Percentiles rank a stretch among this genome's conserved stretches.
phyloP scores from a whole-genome alignment of 2,113 vertebrate genomes.

The Chaenogobius annularis region DNA sequence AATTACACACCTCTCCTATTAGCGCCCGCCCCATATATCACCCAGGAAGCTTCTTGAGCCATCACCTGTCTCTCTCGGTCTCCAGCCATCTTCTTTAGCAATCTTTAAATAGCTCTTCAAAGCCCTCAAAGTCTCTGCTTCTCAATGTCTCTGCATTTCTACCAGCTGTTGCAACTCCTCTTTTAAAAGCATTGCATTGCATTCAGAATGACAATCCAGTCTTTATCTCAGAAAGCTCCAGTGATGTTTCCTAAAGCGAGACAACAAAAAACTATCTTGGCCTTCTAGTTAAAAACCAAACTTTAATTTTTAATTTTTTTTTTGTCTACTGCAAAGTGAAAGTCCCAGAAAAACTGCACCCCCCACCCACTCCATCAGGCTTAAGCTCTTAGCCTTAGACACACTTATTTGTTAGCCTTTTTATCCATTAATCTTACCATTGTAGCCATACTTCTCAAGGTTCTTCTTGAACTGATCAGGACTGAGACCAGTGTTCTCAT shows the following conservation, averaged over 20 bases:
- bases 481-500: slow-evolving; percentile 77
- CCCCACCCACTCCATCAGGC: slow-evolving; percentile 28
- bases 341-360: slow-evolving; percentile 2
- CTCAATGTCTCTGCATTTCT: slow-evolving; percentile 67
- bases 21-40: slow-evolving; percentile 67
- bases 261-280: not conserved
- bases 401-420: too few species aligned
- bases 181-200: slow-evolving; percentile 38
- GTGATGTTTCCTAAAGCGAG: slow-evolving; percentile 6
- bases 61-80: slow-evolving; percentile 76
- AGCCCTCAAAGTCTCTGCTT: slow-evolving; percentile 71
- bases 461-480: slow-evolving; percentile 87
- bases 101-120: slow-evolving; percentile 77
- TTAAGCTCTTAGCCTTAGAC: slow-evolving; percentile 36
- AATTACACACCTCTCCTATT: slow-evolving; percentile 61
- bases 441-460: slow-evolving; percentile 84
- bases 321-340: slow-evolving; percentile 13
- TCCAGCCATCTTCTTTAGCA: slow-evolving; percentile 66
- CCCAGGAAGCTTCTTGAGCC: slow-evolving; percentile 74
- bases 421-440: slow-evolving; percentile 75
- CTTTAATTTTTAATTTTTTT: not conserved
- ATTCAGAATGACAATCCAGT: slow-evolving; percentile 27
- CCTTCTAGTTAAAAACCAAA: not conserved
- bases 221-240: slow-evolving; percentile 1
- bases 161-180: slow-evolving; percentile 64